Evolutionary conservation across 35 echinoderm and acorn worm genomes (phyloP).

Genomic region (Strongylocentrotus purpuratus): DNA sequence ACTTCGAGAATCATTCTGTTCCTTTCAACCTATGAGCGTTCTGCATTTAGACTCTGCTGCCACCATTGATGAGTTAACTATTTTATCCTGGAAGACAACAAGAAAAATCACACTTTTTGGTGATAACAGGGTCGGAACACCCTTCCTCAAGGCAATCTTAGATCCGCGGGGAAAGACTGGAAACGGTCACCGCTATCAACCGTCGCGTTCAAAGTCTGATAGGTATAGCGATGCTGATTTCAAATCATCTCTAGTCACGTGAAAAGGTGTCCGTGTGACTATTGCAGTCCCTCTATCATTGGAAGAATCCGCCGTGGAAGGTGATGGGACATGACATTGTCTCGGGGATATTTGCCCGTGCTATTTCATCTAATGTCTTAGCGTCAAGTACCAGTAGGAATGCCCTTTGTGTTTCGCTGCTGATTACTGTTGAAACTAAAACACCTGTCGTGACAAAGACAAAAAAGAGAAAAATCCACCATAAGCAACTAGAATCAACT

Average conservation of each 20-base stretch:
- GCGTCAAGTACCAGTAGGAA: constrained; percentile 91
- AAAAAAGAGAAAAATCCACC: constrained; percentile 24
- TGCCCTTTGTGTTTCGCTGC: constrained; percentile 62
- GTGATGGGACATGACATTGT: constrained; percentile 79
- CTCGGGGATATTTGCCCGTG: constrained; percentile 76
- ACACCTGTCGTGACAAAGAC: constrained; percentile 68
- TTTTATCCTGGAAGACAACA: not conserved
- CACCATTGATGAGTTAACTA: not conserved
- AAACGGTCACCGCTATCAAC: not conserved
- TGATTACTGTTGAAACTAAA: constrained; percentile 83
- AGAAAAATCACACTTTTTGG: not conserved
- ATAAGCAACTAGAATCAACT: not conserved
- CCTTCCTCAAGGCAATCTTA: not conserved
- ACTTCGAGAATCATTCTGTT: too few species aligned
- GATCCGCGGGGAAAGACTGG: not conserved
- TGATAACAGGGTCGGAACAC: not conserved
- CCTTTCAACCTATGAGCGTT: too few species aligned
- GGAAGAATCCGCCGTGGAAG: constrained; percentile 83
- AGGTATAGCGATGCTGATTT: not conserved
- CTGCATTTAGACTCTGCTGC: not conserved
- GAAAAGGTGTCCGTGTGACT: not conserved
- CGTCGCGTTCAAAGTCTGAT: not conserved
- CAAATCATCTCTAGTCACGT: not conserved
- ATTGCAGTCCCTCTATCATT: constrained; percentile 31
- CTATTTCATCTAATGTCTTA: constrained; percentile 78